A percentile compares a stretch with the other conserved stretches of the same genome.
phyloP scores from a whole-genome alignment of 2,797 vertebrate species.

The Sus cebifrons region DNA sequence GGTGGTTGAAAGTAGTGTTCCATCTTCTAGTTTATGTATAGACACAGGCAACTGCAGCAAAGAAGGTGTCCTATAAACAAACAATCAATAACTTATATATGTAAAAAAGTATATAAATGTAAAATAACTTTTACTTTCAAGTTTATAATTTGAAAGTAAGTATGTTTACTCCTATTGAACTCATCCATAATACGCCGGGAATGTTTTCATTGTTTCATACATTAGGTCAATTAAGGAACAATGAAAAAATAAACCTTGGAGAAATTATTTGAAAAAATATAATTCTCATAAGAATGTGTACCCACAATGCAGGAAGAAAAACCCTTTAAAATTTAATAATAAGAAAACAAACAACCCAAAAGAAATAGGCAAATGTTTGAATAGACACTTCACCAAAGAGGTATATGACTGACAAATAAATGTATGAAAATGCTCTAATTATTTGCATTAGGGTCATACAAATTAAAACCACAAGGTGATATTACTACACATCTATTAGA shows the following conservation, averaged over 20 bases:
- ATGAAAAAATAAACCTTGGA: neutral
- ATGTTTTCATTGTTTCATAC: neutral
- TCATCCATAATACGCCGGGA: neutral
- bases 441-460: no score
- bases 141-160: neutral
- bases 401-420: no score
- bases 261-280: neutral
- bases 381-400: no score
- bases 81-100: neutral
- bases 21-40: neutral
- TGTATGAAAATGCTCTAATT: no score
- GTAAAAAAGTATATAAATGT: no score
- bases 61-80: neutral
- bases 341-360: neutral
- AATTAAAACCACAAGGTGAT: neutral
- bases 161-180: neutral
- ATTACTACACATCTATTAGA: neutral
- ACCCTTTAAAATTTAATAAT: neutral
- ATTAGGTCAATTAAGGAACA: neutral
- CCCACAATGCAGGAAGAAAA: neutral
- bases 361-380: neutral
- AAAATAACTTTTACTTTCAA: neutral
- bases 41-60: neutral
- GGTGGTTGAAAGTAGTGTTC: neutral
- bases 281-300: neutral